Percentiles rank a stretch among this genome's conserved stretches.
These are phyloP conservation scores for Atopsyche davidsoni DNA, from an alignment of 1,140 invertebrate genomes.

Conservation along the genomic window DNA sequence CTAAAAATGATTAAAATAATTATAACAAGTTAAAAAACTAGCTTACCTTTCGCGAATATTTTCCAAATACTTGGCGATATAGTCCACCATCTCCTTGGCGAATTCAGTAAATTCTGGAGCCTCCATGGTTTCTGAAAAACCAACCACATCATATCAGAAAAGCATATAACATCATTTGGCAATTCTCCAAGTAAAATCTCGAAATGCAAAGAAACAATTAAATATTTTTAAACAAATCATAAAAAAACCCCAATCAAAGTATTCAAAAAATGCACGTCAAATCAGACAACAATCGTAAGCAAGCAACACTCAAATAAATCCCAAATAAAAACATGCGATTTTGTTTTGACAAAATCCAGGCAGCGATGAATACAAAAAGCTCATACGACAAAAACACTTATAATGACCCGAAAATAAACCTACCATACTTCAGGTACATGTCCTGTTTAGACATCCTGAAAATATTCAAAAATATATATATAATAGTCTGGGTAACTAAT, in stretches of 20 bases:
- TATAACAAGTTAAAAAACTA: too few species aligned
- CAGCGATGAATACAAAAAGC: too few species aligned
- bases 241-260: constrained; percentile 2
- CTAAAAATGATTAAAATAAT: too few species aligned
- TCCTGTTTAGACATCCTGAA: constrained; percentile 27
- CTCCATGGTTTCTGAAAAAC: constrained; percentile 59
- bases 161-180: neutral
- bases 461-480: too few species aligned
- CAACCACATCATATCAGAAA: constrained; percentile 21
- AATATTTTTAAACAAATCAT: neutral
- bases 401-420: too few species aligned
- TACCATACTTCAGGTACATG: constrained; percentile 24
- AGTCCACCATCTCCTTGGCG: constrained; percentile 73
- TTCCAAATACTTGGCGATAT: constrained; percentile 76
- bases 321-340: constrained; percentile 5
- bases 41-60: constrained; percentile 75
- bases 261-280: neutral
- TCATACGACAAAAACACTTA: too few species aligned
- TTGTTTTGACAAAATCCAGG: too few species aligned
- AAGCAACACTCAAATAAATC: constrained; percentile 1
- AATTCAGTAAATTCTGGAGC: constrained; percentile 71
- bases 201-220: neutral
- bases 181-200: neutral
- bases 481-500: too few species aligned
- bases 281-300: neutral